Conservation (phyloP, 2,888 invertebrate species). For the Conistra vaccinii region DNA sequence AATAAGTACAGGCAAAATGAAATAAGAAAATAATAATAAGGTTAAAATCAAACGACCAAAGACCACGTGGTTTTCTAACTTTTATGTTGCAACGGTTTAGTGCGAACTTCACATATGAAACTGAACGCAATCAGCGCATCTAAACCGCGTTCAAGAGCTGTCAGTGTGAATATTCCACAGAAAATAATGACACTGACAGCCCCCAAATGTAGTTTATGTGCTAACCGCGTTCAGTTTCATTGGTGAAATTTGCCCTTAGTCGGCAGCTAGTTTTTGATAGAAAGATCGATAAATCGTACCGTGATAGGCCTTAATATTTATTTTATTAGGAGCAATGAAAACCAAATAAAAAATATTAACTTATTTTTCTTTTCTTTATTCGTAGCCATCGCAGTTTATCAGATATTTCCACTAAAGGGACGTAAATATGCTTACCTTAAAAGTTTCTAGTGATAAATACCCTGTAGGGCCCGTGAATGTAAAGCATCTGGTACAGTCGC, state of each 20-base stretch:
- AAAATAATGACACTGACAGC: no score
- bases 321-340: background rate
- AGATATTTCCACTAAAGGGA: constrained; percentile 55
- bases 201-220: no score
- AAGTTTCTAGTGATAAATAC: constrained; percentile 83
- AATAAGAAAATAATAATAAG: background rate
- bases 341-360: background rate
- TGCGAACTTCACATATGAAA: no score
- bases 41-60: background rate
- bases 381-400: constrained; percentile 66
- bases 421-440: constrained; percentile 83
- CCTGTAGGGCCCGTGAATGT: constrained; percentile 77
- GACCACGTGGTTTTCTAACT: background rate
- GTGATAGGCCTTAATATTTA: background rate
- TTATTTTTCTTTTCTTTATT: background rate
- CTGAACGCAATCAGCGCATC: no score
- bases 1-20: no score
- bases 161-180: no score
- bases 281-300: background rate
- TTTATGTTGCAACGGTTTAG: background rate
- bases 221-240: no score
- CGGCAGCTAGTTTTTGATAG: background rate
- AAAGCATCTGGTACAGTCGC: constrained; percentile 76
- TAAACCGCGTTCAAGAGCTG: no score
- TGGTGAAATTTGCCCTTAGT: background rate